Conservation (phyloP, 1,140 invertebrate species). For the Samia ricini region DNA sequence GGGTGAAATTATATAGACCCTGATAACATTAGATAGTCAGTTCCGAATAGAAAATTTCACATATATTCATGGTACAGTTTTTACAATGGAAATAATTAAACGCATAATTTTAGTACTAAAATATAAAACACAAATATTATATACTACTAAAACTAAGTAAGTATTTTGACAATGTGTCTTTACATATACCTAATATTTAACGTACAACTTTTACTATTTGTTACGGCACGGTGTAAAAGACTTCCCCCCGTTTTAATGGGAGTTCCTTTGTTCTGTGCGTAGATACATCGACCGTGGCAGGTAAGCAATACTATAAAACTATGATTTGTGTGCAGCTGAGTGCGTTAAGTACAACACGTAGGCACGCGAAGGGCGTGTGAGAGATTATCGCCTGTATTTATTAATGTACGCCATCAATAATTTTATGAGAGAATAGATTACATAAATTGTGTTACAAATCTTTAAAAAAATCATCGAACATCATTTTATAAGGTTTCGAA, state of each 20-base stretch:
- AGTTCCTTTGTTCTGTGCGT: constrained; percentile 28
- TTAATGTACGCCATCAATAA: neutral
- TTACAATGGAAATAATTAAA: no score
- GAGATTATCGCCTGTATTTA: neutral
- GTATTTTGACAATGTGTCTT: no score
- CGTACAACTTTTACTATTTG: neutral
- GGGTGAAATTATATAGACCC: no score
- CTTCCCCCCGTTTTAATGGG: constrained; percentile 18
- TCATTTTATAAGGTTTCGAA: neutral
- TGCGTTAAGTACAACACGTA: neutral
- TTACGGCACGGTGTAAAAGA: constrained; percentile 22
- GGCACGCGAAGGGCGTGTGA: constrained; percentile 1
- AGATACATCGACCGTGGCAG: neutral
- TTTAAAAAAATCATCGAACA: neutral
- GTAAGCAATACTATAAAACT: constrained; percentile 13
- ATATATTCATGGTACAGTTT: no score
- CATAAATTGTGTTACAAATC: neutral
- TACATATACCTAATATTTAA: no score
- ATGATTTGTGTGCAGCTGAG: constrained; percentile 21
- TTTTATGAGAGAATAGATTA: neutral
- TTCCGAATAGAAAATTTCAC: no score
- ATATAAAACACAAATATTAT: no score
- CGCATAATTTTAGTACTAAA: no score
- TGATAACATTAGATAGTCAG: no score
- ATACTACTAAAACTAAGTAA: no score